These are phyloP conservation scores for Pyrocoelia pectoralis DNA, from an alignment of 2,888 invertebrate genomes.

Conservation along the genomic window DNA sequence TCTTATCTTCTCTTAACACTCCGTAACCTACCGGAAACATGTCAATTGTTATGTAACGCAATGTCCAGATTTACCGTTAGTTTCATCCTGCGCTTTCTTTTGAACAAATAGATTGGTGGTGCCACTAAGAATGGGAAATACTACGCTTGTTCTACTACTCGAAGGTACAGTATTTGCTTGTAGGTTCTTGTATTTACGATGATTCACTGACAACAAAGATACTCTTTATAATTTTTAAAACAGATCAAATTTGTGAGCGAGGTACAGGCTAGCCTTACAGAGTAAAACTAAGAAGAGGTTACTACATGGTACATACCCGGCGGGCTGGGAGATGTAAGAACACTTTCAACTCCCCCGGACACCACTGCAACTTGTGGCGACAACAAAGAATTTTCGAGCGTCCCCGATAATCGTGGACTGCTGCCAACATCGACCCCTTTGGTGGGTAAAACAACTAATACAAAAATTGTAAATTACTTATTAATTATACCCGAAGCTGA, in stretches of 20 bases:
- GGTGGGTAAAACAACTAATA: slow-evolving; percentile 24
- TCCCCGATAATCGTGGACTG: slow-evolving; percentile 40
- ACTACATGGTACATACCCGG: slow-evolving; percentile 61
- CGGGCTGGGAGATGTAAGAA: slow-evolving; percentile 66
- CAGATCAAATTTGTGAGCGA: no score
- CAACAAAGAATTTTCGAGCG: slow-evolving; percentile 37
- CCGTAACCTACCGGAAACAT: slow-evolving; percentile 70
- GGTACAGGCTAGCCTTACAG: no score
- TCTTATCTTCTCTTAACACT: slow-evolving; percentile 73
- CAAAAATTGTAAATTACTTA: background rate
- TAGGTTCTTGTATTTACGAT: slow-evolving; percentile 60
- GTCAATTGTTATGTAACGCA: background rate
- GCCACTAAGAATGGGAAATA: slow-evolving; percentile 62
- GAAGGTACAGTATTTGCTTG: slow-evolving; percentile 66
- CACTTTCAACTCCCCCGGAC: slow-evolving; percentile 57
- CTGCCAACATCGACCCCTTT: slow-evolving; percentile 30
- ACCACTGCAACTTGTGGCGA: slow-evolving; percentile 57
- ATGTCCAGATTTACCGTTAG: slow-evolving; percentile 6
- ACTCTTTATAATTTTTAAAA: background rate
- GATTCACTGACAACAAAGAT: slow-evolving; percentile 50
- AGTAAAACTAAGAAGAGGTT: no score
- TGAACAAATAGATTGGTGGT: slow-evolving; percentile 67
- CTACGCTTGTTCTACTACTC: slow-evolving; percentile 78
- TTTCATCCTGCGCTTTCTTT: slow-evolving; percentile 63
- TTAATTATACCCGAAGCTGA: background rate